Evolutionary conservation across 1,140 invertebrate genomes (phyloP), one percentile per base, ranked within the genome.

Genomic region (Oppia nitens): DNA sequence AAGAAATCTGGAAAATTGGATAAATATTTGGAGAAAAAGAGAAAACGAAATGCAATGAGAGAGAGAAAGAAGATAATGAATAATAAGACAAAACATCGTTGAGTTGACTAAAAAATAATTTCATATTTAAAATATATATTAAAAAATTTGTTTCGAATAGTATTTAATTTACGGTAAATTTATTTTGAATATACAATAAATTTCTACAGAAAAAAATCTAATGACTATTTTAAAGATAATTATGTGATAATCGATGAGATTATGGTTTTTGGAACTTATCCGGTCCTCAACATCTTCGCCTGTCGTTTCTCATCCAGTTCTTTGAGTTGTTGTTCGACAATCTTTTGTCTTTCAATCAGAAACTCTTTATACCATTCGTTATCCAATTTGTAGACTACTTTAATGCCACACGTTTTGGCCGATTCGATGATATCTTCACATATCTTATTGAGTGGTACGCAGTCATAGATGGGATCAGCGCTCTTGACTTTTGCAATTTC

Each of bases 401-500:
- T 70, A 65, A 95, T 85, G 1, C 91, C 92, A 73, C 82, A 81
- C 2, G 79, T 81, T 61, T 79, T 77, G 14, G 89, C 87, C 57
- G 78, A 74, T 14, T 80, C 80, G 63, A 93, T 78, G 17, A 96
- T 67, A 75, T 81, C 78, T 67, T 80, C 75, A 71, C 87, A 93
- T 65, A 95, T 79, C 67, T 85, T 77, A 73, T 92, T 64, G 47
- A 92, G 66, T 26, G 78, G 72, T 12, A 79, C 67, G 26, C 81
- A 73, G 57, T 82, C 76, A 63, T 84, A 75, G 12, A 80, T 71
- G 25, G 85, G 83, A 76, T 98, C 95, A 71, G 85, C 69, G 17
- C 79, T 75, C 74, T 98, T 98, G 2, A 98, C 87, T 73, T 82
- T 79, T 0, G 95, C 94, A 68, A 99, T 98, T 81, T 99, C 95